Evolutionary conservation across 2,797 vertebrate genomes (phyloP).

Genomic region (Dryobates pubescens): DNA sequence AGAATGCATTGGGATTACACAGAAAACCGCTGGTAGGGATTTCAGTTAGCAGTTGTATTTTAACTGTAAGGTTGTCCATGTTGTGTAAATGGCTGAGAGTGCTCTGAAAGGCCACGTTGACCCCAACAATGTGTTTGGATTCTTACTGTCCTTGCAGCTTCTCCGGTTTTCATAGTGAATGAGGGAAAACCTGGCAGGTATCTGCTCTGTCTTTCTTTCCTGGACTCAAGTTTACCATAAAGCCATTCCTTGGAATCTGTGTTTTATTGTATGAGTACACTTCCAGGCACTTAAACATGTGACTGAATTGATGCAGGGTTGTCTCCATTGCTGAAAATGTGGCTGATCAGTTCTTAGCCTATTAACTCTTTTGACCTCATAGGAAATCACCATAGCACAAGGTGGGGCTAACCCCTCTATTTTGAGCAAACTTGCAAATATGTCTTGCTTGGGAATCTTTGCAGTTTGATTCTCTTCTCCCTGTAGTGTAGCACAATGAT

Average conservation of each 20-base stretch:
- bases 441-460: background rate
- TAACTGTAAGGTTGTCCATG: background rate
- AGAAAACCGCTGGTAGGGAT: background rate
- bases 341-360: background rate
- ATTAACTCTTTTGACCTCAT: background rate
- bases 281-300: background rate
- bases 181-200: background rate
- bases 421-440: background rate
- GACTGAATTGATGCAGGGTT: background rate
- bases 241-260: rapidly evolving
- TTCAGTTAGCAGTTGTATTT: background rate
- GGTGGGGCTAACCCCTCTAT: background rate
- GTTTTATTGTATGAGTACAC: background rate
- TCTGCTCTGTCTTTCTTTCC: background rate
- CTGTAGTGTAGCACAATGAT: background rate
- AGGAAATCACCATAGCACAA: background rate
- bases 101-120: background rate
- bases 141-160: background rate
- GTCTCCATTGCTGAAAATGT: background rate
- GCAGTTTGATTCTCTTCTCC: background rate
- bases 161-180: background rate
- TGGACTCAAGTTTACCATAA: background rate
- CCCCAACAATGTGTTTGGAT: background rate
- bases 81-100: background rate
- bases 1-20: background rate